Conservation (phyloP, 2,113 vertebrate genomes). For the Casuarius casuarius region DNA sequence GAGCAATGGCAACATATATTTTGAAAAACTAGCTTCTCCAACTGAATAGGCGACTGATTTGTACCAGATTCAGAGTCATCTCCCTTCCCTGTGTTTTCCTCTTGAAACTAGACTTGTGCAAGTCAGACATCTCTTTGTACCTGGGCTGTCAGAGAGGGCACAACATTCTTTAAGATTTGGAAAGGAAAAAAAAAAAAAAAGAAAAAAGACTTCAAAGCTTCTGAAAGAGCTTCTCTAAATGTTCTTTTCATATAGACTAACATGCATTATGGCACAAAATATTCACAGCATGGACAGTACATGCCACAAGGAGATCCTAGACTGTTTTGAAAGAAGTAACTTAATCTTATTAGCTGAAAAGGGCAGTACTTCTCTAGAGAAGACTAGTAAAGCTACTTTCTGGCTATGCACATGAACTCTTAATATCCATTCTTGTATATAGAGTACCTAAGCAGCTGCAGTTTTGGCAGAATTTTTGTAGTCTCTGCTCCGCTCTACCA, state of each 20-base stretch:
- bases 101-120: rapidly evolving
- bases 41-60: not conserved
- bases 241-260: not conserved
- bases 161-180: not conserved
- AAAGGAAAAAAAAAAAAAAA: not conserved
- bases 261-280: not conserved
- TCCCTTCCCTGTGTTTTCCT: not conserved
- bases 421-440: rapidly evolving
- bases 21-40: not conserved
- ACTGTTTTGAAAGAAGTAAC: not conserved
- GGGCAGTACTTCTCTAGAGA: not conserved
- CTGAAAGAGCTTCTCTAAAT: not conserved
- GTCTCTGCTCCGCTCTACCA: not conserved
- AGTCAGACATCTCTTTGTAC: not conserved
- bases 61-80: not conserved
- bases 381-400: not conserved
- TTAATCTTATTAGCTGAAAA: not conserved
- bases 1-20: not conserved
- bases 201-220: not conserved
- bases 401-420: rapidly evolving
- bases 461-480: not conserved
- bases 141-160: not conserved
- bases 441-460: not conserved
- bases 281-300: not conserved
- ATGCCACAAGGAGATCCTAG: not conserved